Evolutionary conservation across 2,113 vertebrate species (phyloP), one percentile per base, ranked within the genome.

Genomic region (Gambusia affinis): DNA sequence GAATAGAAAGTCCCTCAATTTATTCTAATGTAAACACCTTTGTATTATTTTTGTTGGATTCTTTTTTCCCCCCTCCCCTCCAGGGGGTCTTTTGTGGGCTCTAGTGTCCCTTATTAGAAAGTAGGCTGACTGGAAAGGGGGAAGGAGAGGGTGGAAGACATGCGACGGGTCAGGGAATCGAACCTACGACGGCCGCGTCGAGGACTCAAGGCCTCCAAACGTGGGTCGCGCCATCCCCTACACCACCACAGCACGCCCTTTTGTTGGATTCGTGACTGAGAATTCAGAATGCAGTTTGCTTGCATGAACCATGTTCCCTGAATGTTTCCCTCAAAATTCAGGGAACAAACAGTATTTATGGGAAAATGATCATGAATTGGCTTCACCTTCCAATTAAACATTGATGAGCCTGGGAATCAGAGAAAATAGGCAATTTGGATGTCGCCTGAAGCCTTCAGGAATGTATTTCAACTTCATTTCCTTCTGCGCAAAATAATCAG

Each of bases 381-480:
- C 12, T 60, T 27, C 22, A 28, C 63, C 15, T 57, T 31, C 63
- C 27, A 39, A 10, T 62, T 78, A 64, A 47, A 69, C 28, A 35
- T 69, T 1, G 28, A 73, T 83, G 35, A 10, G 39, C 60, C 63
- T 67, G 63, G 22, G 6, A 70, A 73, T 72, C 12, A 14, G 37
- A 24, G 12, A n/a, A 68, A 66, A 67, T 51, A 67, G 57, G 29
- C 28, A 24, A 29, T 54, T 42, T 42, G 12, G 37, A 33, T 24
- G 1, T 73, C 30, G 37, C 37, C 28, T 57, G 70, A 14, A 67
- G 39, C 22, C 60, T 44, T 77, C 44, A 35, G 22, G 47, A 63
- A 71, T 24, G 1, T 2, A 29, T 60, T 74, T 74, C 12, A 17
- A 47, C 57, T 37, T 30, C 31, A 63, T 68, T 65, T 65, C 2